These are phyloP conservation scores for Calcarius lapponicus DNA, from an alignment of 2,797 vertebrate species.

Conservation along the genomic window DNA sequence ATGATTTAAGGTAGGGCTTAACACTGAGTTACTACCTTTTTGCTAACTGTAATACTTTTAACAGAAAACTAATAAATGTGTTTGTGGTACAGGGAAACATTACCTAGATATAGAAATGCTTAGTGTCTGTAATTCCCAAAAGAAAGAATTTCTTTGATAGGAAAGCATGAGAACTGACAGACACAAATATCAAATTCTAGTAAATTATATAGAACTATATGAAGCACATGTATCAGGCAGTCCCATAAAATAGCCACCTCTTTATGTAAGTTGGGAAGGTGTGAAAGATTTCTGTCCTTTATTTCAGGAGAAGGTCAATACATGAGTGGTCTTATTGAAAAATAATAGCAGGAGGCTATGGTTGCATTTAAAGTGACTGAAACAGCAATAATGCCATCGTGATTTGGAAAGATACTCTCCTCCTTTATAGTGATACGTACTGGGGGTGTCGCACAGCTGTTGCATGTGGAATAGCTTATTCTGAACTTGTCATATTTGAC, in stretches of 20 bases:
- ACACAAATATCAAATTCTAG: not conserved
- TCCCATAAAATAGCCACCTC: constrained; percentile 6
- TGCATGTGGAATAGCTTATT: not conserved
- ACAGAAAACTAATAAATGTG: not conserved
- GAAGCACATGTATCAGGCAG: not conserved
- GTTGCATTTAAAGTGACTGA: not conserved
- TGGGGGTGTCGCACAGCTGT: not conserved
- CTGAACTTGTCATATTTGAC: not conserved
- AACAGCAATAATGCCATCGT: not conserved
- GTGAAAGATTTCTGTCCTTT: not conserved
- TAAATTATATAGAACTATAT: constrained; percentile 11
- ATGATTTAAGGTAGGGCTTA: constrained; percentile 2
- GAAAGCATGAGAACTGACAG: not conserved
- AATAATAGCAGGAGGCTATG: not conserved
- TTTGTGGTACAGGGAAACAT: constrained; percentile 12
- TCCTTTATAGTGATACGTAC: not conserved
- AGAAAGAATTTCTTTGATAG: not conserved
- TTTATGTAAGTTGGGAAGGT: not conserved
- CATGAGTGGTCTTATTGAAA: not conserved
- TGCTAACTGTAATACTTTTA: not conserved
- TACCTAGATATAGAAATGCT: not conserved
- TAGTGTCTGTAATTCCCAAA: not conserved
- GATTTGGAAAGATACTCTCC: not conserved
- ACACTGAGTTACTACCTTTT: not conserved
- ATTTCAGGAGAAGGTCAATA: constrained; percentile 15